Evolutionary conservation across 2,113 vertebrate species (phyloP).

Genomic region (Phaetusa simplex): DNA sequence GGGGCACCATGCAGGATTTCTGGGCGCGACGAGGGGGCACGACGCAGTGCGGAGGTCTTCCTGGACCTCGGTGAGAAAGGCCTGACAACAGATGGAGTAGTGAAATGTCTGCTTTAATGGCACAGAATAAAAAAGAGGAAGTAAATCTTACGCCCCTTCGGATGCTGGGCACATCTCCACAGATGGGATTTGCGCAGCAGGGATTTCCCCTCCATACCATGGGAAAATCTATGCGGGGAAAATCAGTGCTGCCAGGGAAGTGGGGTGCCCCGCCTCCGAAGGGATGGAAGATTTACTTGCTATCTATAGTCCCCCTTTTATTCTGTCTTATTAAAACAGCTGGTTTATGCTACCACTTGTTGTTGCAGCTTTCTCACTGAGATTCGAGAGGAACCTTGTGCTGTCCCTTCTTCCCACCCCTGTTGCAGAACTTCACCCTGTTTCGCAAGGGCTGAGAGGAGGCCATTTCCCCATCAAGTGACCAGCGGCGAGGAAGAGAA

Average conservation of each 20-base stretch:
- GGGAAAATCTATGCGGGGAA: neutral
- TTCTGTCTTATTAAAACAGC: neutral
- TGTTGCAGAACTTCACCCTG: neutral
- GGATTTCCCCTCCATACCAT: neutral
- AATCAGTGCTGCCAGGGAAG: neutral
- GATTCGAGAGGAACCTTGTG: neutral
- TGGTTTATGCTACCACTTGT: neutral
- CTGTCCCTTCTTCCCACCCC: neutral
- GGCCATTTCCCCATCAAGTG: neutral
- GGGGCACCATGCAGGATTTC: neutral
- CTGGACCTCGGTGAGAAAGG: neutral
- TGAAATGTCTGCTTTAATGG: neutral
- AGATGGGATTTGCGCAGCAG: too few species aligned
- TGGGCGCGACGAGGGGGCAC: neutral
- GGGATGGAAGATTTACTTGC: neutral
- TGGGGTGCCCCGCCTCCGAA: neutral
- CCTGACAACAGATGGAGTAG: neutral
- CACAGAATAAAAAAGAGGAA: neutral
- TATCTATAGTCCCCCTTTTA: neutral
- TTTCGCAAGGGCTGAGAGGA: neutral
- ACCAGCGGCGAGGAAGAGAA: neutral
- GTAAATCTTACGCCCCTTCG: neutral
- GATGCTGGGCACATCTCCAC: neutral
- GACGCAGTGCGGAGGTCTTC: neutral
- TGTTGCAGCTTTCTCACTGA: neutral